Percentiles rank a stretch among this genome's conserved stretches.
phyloP scores from a whole-genome alignment of 2,888 invertebrate species.

The Nephrotoma appendiculata region DNA sequence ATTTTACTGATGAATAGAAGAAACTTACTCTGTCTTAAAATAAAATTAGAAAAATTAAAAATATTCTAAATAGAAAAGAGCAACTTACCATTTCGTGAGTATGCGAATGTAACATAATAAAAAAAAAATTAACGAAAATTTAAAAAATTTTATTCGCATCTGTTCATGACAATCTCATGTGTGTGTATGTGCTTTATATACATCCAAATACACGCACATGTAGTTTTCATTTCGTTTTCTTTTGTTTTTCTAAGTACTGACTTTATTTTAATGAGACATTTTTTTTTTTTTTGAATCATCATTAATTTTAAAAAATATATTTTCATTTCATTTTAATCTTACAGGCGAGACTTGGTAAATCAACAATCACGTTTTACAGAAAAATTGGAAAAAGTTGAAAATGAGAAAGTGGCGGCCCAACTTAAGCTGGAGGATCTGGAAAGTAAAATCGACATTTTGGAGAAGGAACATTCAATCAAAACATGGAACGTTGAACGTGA shows the following conservation, averaged over 20 bases:
- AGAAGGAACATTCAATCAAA: conserved; percentile 28
- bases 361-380: conserved; percentile 26
- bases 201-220: too few species aligned
- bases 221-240: not conserved
- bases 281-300: not conserved
- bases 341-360: conserved; percentile 29
- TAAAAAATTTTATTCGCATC: not conserved
- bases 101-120: not conserved
- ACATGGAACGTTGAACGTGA: conserved; percentile 33
- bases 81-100: not conserved
- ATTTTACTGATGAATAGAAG: not conserved
- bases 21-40: not conserved
- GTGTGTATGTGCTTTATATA: not conserved
- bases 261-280: not conserved
- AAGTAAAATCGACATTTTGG: conserved; percentile 26
- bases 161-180: not conserved
- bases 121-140: not conserved
- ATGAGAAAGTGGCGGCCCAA: conserved; percentile 25
- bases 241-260: not conserved
- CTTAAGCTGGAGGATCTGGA: conserved; percentile 26
- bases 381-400: conserved; percentile 30
- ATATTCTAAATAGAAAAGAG: not conserved
- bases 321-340: conserved; percentile 11
- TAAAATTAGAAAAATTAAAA: not conserved
- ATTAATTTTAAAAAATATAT: not conserved